Evolutionary conservation across 2,888 invertebrate genomes (phyloP), one percentile per base, ranked within the genome.

Genomic region (Caenorhabditis sp.): DNA sequence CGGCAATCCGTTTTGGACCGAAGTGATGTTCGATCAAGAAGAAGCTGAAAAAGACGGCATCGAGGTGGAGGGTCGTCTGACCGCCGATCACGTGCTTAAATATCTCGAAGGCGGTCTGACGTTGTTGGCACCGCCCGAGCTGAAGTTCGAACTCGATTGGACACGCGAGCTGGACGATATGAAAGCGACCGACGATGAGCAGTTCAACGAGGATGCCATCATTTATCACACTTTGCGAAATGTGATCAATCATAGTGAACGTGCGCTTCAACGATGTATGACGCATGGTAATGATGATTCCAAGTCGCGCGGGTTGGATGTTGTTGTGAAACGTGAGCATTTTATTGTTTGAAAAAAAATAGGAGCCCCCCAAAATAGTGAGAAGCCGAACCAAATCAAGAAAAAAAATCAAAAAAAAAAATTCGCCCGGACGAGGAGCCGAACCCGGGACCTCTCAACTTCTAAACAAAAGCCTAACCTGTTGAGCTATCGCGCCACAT

Each of bases 31-130:
- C 6, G 49, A 49, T 59, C 26, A 17, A 24, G 59, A 59, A 24
- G 59, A 43, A n/a, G 6, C n/a, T 23, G 59, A 59, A 24, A 49
- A 59, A 24, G 59, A 59, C 21, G 59, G 59, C 43, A 49, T 59
- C 19, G 59, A 59, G 10, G 26, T 43, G 21, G 59, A 59, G 24
- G 59, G 59, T 17, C 2, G 59, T 17, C 24, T 59, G 17, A 49
- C 59, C 2, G 37, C 59, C 6, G 59, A 59, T 23, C 59, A 59
- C 49, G 59, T 59, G 2, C 6, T 59, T 1, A 19, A 49, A 19
- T 59, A 43, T 49, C 37, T 59, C 12, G 59, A 59, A 43, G 59
- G 59, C 8, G 14, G 24, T 24, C 12, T 59, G 17, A 23, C 19
- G 4, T 24, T 59, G 1, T 4, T 21, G 1, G 17, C 43, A 3